These are phyloP conservation scores for Drosophila kikkawai DNA, from an alignment of 1,140 invertebrate species.

Conservation along the genomic window DNA sequence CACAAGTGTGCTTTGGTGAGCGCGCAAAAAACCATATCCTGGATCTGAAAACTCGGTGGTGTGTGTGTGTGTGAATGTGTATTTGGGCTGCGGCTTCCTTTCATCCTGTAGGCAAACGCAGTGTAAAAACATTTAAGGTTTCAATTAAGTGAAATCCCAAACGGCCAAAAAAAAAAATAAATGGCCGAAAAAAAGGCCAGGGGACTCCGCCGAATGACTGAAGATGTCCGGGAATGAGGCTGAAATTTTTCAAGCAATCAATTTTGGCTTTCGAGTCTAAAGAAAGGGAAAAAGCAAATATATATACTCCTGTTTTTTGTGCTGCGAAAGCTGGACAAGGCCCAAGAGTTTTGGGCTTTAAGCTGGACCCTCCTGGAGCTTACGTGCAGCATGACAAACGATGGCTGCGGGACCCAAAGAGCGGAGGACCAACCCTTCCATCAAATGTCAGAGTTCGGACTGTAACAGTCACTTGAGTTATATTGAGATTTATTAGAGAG, in stretches of 20 bases:
- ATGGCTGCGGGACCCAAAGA: constrained; percentile 40
- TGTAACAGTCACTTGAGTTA: constrained; percentile 75
- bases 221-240: constrained; percentile 49
- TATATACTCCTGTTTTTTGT: constrained; percentile 21
- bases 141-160: constrained; percentile 80
- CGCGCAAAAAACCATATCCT: constrained; percentile 19
- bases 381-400: constrained; percentile 74
- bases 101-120: constrained; percentile 48
- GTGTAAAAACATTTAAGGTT: constrained; percentile 83
- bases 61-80: constrained; percentile 1
- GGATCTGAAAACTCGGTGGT: background rate
- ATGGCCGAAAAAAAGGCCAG: constrained; percentile 42
- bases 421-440: constrained; percentile 59
- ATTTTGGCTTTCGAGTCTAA: constrained; percentile 53
- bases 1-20: constrained; percentile 15
- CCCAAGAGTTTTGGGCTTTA: constrained; percentile 39
- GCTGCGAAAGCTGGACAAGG: background rate
- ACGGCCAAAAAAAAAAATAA: constrained; percentile 57
- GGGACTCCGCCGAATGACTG: constrained; percentile 31
- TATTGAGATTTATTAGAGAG: constrained; percentile 78
- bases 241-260: constrained; percentile 73
- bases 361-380: constrained; percentile 50
- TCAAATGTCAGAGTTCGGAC: constrained; percentile 78
- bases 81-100: constrained; percentile 41
- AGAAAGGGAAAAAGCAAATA: constrained; percentile 34